These are phyloP conservation scores for Nomada fabriciana DNA, from an alignment of 2,888 invertebrate species.

Conservation along the genomic window DNA sequence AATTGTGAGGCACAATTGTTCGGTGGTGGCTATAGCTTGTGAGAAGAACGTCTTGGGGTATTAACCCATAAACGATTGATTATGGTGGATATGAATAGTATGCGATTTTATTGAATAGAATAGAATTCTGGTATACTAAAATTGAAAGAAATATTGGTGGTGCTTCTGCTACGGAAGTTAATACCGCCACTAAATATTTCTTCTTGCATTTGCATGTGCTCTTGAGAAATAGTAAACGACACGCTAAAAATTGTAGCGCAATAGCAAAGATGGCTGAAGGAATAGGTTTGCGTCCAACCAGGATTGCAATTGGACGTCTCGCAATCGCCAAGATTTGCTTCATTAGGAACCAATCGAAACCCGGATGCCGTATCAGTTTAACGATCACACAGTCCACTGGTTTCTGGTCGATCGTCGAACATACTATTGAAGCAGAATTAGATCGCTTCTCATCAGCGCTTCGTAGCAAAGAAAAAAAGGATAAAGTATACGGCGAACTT, in stretches of 20 bases:
- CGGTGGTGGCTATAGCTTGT: too few relatives aligned
- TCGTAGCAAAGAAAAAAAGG: not conserved
- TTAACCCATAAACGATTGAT: too few relatives aligned
- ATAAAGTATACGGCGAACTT: not conserved
- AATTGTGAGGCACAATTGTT: too few relatives aligned
- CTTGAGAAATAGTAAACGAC: not conserved
- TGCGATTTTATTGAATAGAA: too few relatives aligned
- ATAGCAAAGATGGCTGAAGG: constrained; percentile 17
- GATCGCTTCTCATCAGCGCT: constrained; percentile 33
- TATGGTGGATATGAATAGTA: too few relatives aligned
- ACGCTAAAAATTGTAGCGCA: not conserved
- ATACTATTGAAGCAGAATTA: constrained; percentile 50
- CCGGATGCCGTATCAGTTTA: constrained; percentile 36
- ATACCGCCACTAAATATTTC: not conserved
- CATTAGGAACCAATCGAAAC: constrained; percentile 36
- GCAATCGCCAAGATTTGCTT: constrained; percentile 41
- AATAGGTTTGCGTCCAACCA: constrained; percentile 34
- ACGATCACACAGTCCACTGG: constrained; percentile 36
- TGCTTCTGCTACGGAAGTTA: not conserved
- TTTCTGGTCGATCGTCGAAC: constrained; percentile 46
- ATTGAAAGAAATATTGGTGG: too few relatives aligned
- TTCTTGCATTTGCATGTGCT: not conserved
- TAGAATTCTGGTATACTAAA: too few relatives aligned
- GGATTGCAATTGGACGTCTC: constrained; percentile 40
- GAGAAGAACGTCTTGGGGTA: too few relatives aligned